Base-by-base conservation (phyloP, 1,140 invertebrate species). In the Rhyacophila brunnea region DNA sequence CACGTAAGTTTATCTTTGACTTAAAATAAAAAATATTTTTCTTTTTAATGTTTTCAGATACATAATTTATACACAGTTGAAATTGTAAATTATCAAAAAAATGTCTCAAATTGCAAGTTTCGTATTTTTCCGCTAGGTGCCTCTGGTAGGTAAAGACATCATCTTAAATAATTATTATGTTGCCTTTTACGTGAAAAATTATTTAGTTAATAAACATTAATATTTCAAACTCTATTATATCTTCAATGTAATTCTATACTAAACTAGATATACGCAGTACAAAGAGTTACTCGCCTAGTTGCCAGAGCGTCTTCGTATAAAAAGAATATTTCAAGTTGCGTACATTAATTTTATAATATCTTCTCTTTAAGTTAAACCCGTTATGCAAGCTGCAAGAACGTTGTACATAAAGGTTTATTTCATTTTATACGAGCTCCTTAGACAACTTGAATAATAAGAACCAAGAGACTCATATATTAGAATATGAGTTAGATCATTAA, bases 341-440 rank as follows among this genome's bases (percentile, higher is more conserved):
- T 44, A 23, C 51, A 54, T 54, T 54, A 44, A 54, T 38, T 44
- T 54, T 34, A 36, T 54, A 54, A 54, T 54, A 54, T 54, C 51
- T 54, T 36, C 36, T 50, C 36, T 42, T 45, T n/a, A 17, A 44
- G 11, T 19, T 15, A 13, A 45, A 38, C 15, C 19, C 36, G 13
- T 23, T 36, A 14, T 40, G n/a, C 11, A 11, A n/a, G 51, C 17
- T 13, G 15, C 15, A 19, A 14, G 51, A 6, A 54, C 36, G 43
- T 54, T 54, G 23, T 54, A 54, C 43, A 18, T 11, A 20, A 20
- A n/a, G 40, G 15, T 54, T 44, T 19, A 23, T 54, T 54, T 54
- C 51, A 43, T 54, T 42, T 54, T 54, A 54, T 32, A 17, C 17
- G 18, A 44, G 14, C 38, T 43, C 6, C 38, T 14, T 18, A 54